These are phyloP conservation scores for Trichogramma evanescens DNA, from an alignment of 2,888 invertebrate genomes.

Conservation along the genomic window DNA sequence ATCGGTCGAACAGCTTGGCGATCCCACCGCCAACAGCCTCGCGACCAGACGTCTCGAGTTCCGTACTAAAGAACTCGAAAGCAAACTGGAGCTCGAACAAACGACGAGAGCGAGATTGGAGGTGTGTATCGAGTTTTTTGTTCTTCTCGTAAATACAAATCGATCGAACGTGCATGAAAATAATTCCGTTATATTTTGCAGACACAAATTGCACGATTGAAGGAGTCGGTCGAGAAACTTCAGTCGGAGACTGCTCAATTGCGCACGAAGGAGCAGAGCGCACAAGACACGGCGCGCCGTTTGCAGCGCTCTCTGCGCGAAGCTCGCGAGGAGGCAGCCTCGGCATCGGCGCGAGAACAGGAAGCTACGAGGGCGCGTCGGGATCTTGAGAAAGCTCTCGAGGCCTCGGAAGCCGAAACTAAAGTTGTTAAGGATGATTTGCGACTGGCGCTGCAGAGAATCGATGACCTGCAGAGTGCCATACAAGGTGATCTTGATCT, in stretches of 20 bases:
- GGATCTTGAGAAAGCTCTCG: constrained; percentile 69
- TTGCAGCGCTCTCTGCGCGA: constrained; percentile 65
- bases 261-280: constrained; percentile 65
- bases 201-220: constrained; percentile 59
- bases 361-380: constrained; percentile 67
- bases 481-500: constrained; percentile 76
- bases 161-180: neutral
- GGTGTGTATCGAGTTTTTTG: constrained; percentile 44
- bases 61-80: constrained; percentile 82
- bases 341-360: constrained; percentile 64
- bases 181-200: constrained; percentile 17
- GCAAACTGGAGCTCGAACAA: constrained; percentile 82
- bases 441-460: constrained; percentile 78
- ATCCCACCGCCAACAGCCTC: constrained; percentile 64
- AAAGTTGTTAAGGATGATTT: constrained; percentile 72
- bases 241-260: constrained; percentile 66
- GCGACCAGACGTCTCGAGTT: constrained; percentile 72
- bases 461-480: constrained; percentile 86
- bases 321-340: constrained; percentile 71
- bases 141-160: neutral
- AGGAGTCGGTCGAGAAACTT: constrained; percentile 66
- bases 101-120: constrained; percentile 83
- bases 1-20: constrained; percentile 69
- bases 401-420: constrained; percentile 64
- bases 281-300: constrained; percentile 73